Evolutionary conservation across 2,888 invertebrate species (phyloP).

Genomic region (Apodemia hepburni): DNA sequence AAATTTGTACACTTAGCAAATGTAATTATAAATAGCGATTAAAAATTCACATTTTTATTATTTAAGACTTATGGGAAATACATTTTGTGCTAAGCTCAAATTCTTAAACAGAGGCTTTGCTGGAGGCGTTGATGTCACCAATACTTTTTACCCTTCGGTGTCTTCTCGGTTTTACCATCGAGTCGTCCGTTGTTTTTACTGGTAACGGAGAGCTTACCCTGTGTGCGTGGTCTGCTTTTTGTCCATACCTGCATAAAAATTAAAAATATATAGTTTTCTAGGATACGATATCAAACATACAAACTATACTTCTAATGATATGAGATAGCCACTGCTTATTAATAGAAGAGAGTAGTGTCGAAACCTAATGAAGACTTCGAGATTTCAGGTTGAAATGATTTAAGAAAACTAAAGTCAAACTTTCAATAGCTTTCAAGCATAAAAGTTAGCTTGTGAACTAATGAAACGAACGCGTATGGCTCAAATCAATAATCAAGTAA

Average conservation of each 20-base stretch:
- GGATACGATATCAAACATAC: background rate
- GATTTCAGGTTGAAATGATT: too few species aligned
- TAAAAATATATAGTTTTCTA: background rate
- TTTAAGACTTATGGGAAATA: background rate
- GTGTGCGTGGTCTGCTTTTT: slow-evolving; percentile 67
- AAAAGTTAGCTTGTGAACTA: too few species aligned
- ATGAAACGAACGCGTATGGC: too few species aligned
- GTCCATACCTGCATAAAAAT: slow-evolving; percentile 54
- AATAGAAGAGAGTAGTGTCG: background rate
- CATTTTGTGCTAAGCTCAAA: slow-evolving; percentile 1
- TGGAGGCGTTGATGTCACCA: slow-evolving; percentile 85
- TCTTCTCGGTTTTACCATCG: slow-evolving; percentile 69
- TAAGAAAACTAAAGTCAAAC: background rate
- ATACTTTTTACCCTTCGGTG: slow-evolving; percentile 87
- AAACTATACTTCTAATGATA: background rate
- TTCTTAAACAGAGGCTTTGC: slow-evolving; percentile 61
- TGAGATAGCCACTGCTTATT: background rate
- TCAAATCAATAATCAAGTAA: too few species aligned
- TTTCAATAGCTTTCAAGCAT: too few species aligned
- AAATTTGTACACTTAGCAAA: too few species aligned
- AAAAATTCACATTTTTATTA: background rate
- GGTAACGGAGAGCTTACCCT: slow-evolving; percentile 73
- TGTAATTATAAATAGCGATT: background rate
- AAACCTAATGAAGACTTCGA: background rate
- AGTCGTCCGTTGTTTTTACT: slow-evolving; percentile 65